A percentile compares a stretch with the other conserved stretches of the same genome.
phyloP scores from a whole-genome alignment of 2,888 invertebrate genomes.

The Hyposoter dolosus region DNA sequence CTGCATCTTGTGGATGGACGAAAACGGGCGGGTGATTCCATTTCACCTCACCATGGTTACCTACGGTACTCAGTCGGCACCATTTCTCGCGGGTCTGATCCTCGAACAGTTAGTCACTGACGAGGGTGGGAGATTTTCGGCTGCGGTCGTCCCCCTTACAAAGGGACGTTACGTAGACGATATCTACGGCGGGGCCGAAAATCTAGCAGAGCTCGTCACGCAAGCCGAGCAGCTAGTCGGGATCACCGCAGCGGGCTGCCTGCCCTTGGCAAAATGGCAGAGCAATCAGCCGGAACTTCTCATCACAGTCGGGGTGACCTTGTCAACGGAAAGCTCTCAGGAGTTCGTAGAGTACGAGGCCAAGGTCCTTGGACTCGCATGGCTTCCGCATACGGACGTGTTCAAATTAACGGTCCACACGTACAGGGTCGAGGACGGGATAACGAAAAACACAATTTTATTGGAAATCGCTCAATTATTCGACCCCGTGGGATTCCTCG shows the following conservation, averaged over 20 bases:
- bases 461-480: constrained; percentile 10
- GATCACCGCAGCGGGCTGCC: constrained; percentile 51
- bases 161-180: constrained; percentile 65
- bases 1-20: constrained; percentile 55
- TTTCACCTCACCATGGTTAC: constrained; percentile 61
- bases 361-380: not conserved
- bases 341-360: not conserved
- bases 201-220: not conserved
- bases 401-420: not conserved
- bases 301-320: not conserved
- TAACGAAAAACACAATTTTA: not conserved
- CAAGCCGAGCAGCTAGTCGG: not conserved
- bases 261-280: constrained; percentile 57
- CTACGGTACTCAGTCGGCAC: constrained; percentile 51
- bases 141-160: constrained; percentile 29
- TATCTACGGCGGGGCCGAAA: constrained; percentile 56
- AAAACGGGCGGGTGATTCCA: not conserved
- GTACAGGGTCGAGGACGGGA: not conserved
- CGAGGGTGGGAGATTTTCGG: constrained; percentile 35
- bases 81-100: constrained; percentile 44
- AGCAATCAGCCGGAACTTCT: not conserved
- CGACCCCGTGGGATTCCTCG: constrained; percentile 3
- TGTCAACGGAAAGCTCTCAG: constrained; percentile 41
- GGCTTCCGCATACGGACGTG: not conserved
- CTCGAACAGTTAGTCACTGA: constrained; percentile 30